Conservation (phyloP, 2,113 vertebrate species). For the Catharus minimus region DNA sequence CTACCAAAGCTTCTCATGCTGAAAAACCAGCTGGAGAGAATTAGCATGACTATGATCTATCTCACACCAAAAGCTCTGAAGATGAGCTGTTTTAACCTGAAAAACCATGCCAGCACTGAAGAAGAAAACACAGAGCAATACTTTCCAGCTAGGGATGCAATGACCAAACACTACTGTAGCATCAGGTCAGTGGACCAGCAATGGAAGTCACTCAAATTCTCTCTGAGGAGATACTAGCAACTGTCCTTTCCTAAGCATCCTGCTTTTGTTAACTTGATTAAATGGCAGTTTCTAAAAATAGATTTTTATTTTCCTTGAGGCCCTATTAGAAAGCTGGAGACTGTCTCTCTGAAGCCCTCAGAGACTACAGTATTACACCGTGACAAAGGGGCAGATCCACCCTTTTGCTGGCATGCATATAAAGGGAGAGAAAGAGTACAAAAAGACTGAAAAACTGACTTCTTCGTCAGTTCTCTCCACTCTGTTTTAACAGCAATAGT, state of each 20-base stretch:
- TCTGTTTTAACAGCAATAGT: background rate
- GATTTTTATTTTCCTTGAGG: background rate
- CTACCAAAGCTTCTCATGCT: background rate
- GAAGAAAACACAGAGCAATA: background rate
- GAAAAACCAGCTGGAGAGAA: constrained; percentile 29
- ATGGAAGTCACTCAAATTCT: background rate
- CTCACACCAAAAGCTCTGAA: background rate
- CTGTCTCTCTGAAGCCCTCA: background rate
- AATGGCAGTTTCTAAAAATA: background rate
- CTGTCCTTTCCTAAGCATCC: background rate
- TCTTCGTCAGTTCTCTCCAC: background rate
- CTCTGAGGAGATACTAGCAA: background rate
- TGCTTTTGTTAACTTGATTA: background rate
- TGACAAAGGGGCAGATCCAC: background rate
- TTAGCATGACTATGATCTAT: background rate
- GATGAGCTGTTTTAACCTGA: background rate
- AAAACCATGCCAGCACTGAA: background rate
- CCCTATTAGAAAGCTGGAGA: background rate
- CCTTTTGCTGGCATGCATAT: background rate
- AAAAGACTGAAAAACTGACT: background rate
- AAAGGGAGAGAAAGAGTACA: background rate
- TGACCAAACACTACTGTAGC: background rate
- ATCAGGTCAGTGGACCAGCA: background rate
- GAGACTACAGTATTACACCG: background rate
- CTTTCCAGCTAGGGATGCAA: background rate